phyloP scores from a whole-genome alignment of 2,797 vertebrate genomes.

The Catharus ustulatus region DNA sequence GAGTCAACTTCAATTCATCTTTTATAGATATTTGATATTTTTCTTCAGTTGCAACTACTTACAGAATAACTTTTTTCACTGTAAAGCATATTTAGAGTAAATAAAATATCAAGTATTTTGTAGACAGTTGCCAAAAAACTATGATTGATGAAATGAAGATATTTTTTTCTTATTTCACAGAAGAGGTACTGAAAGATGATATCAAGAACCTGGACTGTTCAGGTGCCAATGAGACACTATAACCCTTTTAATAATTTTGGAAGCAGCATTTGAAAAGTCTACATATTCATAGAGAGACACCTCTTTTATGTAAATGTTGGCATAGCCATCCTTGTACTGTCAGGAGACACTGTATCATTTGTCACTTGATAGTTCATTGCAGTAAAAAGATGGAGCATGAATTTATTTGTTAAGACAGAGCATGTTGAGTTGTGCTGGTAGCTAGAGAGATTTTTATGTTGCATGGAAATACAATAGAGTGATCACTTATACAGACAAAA shows the following conservation, averaged over 20 bases:
- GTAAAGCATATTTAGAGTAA: not conserved
- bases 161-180: not conserved
- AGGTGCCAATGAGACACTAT: not conserved
- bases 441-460: not conserved
- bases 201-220: not conserved
- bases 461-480: not conserved
- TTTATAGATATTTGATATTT: not conserved
- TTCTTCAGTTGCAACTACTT: not conserved
- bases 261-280: not conserved
- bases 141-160: not conserved
- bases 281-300: not conserved
- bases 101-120: not conserved
- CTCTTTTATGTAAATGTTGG: not conserved
- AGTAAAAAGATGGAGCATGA: not conserved
- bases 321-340: not conserved
- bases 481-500: not conserved
- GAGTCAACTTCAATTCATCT: not conserved
- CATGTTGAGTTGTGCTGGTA: not conserved
- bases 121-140: not conserved
- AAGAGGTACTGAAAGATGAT: not conserved
- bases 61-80: not conserved
- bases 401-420: not conserved
- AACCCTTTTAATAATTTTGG: not conserved
- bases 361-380: not conserved
- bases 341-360: not conserved